A percentile compares a stretch with the other conserved stretches of the same genome.
Evolutionary conservation across 2,888 invertebrate species (phyloP).

Genomic region (Pterostichus niger): DNA sequence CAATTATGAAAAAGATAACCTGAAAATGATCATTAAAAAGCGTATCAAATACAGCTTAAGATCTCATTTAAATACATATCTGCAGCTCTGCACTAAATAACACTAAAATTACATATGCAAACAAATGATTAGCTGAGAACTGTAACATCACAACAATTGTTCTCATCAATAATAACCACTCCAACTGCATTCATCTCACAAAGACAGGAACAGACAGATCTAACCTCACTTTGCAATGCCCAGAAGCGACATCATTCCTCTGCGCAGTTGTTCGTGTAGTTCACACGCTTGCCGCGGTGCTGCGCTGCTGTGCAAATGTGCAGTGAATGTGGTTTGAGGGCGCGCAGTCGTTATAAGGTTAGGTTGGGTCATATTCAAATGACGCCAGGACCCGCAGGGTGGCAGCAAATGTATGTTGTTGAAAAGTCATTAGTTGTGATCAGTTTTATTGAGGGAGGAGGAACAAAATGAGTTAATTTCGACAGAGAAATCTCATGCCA

Average conservation of each 20-base stretch:
- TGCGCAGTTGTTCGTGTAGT: constrained; percentile 16
- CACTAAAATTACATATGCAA: constrained; percentile 42
- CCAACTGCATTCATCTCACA: neutral
- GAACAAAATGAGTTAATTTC: constrained; percentile 1
- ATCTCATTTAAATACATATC: constrained; percentile 5
- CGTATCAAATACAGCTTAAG: constrained; percentile 6
- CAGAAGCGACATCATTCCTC: constrained; percentile 11
- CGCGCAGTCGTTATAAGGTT: constrained; percentile 30
- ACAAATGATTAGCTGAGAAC: constrained; percentile 24
- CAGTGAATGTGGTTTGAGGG: constrained; percentile 28
- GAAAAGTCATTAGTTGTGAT: constrained; percentile 18
- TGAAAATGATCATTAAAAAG: neutral
- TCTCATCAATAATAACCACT: constrained; percentile 17
- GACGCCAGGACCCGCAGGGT: constrained; percentile 14
- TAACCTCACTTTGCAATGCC: constrained; percentile 30
- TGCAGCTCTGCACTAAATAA: constrained; percentile 40
- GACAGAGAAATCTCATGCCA: neutral
- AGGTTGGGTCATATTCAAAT: constrained; percentile 44
- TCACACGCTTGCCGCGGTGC: constrained; percentile 38
- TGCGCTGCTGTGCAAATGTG: neutral
- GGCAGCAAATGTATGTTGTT: constrained; percentile 16
- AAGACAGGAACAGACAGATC: constrained; percentile 6
- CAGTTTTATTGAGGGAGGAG: constrained; percentile 8
- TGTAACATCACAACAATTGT: constrained; percentile 36
- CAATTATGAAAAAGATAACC: neutral